phyloP scores from a whole-genome alignment of 2,888 invertebrate genomes.

The Ophonus ardosiacus region DNA sequence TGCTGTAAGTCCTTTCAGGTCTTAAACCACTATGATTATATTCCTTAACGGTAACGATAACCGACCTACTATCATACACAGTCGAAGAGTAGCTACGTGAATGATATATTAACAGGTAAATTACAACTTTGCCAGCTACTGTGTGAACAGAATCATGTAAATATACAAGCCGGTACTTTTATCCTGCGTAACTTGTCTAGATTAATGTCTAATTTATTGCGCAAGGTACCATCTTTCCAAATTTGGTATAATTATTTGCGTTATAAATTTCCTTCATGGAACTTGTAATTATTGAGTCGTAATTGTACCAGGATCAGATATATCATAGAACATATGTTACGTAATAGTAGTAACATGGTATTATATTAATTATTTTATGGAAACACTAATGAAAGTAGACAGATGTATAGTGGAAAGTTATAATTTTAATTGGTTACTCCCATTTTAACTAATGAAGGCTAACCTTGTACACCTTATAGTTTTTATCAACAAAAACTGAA shows the following conservation, averaged over 20 bases:
- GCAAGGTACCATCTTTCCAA: conserved; percentile 45
- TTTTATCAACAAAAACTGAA: conserved; percentile 11
- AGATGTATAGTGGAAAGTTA: conserved; percentile 38
- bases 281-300: conserved; percentile 48
- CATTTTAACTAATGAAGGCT: conserved; percentile 30
- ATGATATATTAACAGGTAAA: conserved; percentile 42
- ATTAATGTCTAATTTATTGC: conserved; percentile 29
- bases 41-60: background rate
- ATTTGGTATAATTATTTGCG: conserved; percentile 35
- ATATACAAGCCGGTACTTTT: background rate
- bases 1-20: background rate
- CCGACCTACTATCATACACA: background rate
- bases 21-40: background rate
- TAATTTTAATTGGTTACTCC: conserved; percentile 39
- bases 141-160: conserved; percentile 25
- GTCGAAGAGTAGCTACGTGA: conserved; percentile 17
- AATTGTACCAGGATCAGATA: conserved; percentile 47
- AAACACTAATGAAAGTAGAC: conserved; percentile 40
- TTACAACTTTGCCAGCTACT: conserved; percentile 33
- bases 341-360: conserved; percentile 27
- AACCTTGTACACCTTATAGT: conserved; percentile 28
- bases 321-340: conserved; percentile 45
- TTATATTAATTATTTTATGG: conserved; percentile 52
- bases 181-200: conserved; percentile 18
- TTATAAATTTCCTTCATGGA: conserved; percentile 41